Base-by-base conservation (phyloP, 2,888 invertebrate genomes). In the Luperina testacea region DNA sequence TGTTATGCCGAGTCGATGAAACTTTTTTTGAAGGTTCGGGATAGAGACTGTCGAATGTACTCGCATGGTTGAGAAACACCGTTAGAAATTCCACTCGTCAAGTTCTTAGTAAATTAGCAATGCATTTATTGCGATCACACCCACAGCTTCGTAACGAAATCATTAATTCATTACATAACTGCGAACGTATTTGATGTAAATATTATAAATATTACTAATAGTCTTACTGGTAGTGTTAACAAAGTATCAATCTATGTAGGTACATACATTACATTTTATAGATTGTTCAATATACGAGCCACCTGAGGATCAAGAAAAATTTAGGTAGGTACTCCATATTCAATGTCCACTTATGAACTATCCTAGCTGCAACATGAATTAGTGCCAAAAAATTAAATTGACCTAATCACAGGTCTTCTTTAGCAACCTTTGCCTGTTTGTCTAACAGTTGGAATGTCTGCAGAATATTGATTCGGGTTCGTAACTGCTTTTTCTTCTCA, bases 401-500 rank as follows among this genome's bases (percentile, higher is more conserved):
- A 9, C 4, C 24, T 27, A 76, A 91, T 95, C 91, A 96, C 85
- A 96, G 92, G 61, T 96, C 96, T 59, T 94, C 92, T 80, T 95
- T 96, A 11, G 76, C 77, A 32, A 65, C 77, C 82, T 90, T 91
- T 20, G 78, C 17, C 57, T 91, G 88, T 61, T 92, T 92, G 42
- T 91, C 87, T 80, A 88, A 81, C 7, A 94, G 85, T 87, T 93
- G 92, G 93, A 99, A 99, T 51, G 98, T 98, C 90, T 98, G 98
- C 69, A 99, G 95, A 93, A 99, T 98, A 92, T 99, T 99, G 38
- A 98, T 94, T 92, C 98, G 97, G 38, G 97, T 97, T 78, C 97
- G 97, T 87, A 99, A 96, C 93, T 98, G 98, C 82, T 97, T 97
- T 92, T 98, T 98, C 95, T 99, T 99, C 83, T 98, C 98, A 64